Conservation (phyloP, 64 coral and sea anemone species). For the Montipora efflorescens region DNA sequence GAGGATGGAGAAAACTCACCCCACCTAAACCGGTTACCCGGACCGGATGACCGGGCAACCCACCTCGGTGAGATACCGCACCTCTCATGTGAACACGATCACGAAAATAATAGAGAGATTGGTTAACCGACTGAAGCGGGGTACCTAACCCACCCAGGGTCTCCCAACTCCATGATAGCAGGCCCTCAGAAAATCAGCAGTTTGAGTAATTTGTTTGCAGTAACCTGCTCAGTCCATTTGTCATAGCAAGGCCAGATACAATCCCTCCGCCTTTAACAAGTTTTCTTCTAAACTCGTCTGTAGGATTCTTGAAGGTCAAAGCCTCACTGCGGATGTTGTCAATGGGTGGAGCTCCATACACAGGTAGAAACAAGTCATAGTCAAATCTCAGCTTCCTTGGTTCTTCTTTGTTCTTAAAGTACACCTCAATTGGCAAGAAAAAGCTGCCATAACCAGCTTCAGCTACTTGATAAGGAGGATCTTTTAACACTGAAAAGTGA, state of each 20-base stretch:
- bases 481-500: conserved; percentile 74
- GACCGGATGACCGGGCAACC: too few relatives aligned
- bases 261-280: conserved; percentile 86
- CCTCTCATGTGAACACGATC: too few relatives aligned
- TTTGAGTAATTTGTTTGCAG: background rate
- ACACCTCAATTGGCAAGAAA: conserved; percentile 86
- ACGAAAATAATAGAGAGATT: too few relatives aligned
- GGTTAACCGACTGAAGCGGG: too few relatives aligned
- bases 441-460: conserved; percentile 97
- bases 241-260: background rate
- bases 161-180: too few relatives aligned
- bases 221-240: conserved; percentile 85
- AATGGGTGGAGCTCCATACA: conserved; percentile 70
- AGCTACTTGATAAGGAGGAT: conserved; percentile 89
- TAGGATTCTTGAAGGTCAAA: conserved; percentile 89
- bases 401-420: conserved; percentile 97
- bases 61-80: too few relatives aligned
- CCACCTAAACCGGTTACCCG: too few relatives aligned
- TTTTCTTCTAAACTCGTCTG: conserved; percentile 97
- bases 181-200: background rate
- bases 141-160: too few relatives aligned
- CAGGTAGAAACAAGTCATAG: conserved; percentile 93
- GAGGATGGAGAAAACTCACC: too few relatives aligned
- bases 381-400: conserved; percentile 86
- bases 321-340: conserved; percentile 94